Evolutionary conservation across 2,888 invertebrate genomes (phyloP), one percentile per base, ranked within the genome.

Genomic region (Orchesella flavescens): DNA sequence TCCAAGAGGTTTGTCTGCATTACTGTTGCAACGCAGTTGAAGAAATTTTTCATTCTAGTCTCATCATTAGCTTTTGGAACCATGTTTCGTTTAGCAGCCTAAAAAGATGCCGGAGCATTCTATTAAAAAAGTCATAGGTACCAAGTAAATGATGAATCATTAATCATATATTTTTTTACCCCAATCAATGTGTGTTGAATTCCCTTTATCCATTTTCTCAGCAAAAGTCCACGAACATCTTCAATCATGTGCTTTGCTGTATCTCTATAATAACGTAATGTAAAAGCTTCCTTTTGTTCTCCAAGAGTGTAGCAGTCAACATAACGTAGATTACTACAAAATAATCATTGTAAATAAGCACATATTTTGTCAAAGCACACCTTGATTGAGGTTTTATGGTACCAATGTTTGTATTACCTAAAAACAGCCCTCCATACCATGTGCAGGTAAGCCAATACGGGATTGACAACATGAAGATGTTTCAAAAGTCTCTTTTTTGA

Each of bases 1-100:
- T 93, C 93, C 90, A 97, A 96, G 79, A 98, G 91, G 89, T 97
- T 95, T 88, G 94, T 94, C 0, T 96, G 95, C 97, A 97, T 97
- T 57, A 97, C 91, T 43, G 94, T 94, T 0, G 94, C 94, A 0
- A 96, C 93, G 88, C 96, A 95, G 90, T 96, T 94, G 90, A 95
- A 97, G 90, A 97, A 97, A 63, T 93, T 93, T 88, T 92, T 93
- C 90, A 95, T 93, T 89, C 93, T 92, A 15, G 92, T 92, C 19
- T 92, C 92, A 86, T 94, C 93, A 68, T 92, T 91, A 0, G 93
- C 92, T 85, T 93, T 93, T 0, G 95, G 95, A 75, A 95, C 91
- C 86, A 93, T 75, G 61, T 87, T 83, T 71, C 84, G 61, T 71
- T 87, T 88, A 0, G 87, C 88, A 44, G 87, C 88, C 87, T 88